Base-by-base conservation (phyloP, 37 sponge, comb jelly and placozoan species). In the Beroe ovata region DNA sequence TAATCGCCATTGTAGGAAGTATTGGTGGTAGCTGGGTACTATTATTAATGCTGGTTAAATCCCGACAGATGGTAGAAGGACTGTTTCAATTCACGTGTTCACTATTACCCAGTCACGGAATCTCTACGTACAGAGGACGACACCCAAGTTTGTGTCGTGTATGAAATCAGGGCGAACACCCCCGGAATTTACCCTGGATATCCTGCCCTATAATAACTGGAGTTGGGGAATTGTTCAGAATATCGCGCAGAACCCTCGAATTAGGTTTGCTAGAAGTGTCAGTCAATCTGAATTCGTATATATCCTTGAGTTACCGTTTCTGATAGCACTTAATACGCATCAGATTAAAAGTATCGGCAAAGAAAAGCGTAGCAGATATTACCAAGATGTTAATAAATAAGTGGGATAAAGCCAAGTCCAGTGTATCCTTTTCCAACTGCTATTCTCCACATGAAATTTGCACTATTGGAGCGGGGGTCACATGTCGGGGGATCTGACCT, bases 141-240 rank as follows among this genome's bases (percentile, higher is more conserved):
- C 84, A 11, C 84, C 84, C 54, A 77, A 77, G 47, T 77, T 42
- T 25, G 39, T 77, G 8, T 25, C 25, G 0, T 22, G 54, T 21
- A 0, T 30, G 11, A 38, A 35, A 14, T 25, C n/a, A 25, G 84
- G 84, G 1, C 4, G 84, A n/a, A 35, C 33, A 32, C 84, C 84
- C 4, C 22, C 84, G 1, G 84, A 77, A 25, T 39, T 77, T n/a
- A 42, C 54, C 20, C 54, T 77, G 26, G 84, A 77, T 41, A 77
- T 77, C 33, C 28, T 77, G 28, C 84, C 84, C 22, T 77, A 32
- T 40, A 77, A 77, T 25, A 40, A 11, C 25, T 77, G 84, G 84
- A 77, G 84, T 25, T 77, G 84, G 84, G 84, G 84, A n/a, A 40
- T 77, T 6, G 54, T 77, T 3, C 84, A 77, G 47, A 77, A 77